Percentiles rank a stretch among this genome's conserved stretches.
These are phyloP conservation scores for Coelopa frigida DNA, from an alignment of 1,140 invertebrate species.

Conservation along the genomic window DNA sequence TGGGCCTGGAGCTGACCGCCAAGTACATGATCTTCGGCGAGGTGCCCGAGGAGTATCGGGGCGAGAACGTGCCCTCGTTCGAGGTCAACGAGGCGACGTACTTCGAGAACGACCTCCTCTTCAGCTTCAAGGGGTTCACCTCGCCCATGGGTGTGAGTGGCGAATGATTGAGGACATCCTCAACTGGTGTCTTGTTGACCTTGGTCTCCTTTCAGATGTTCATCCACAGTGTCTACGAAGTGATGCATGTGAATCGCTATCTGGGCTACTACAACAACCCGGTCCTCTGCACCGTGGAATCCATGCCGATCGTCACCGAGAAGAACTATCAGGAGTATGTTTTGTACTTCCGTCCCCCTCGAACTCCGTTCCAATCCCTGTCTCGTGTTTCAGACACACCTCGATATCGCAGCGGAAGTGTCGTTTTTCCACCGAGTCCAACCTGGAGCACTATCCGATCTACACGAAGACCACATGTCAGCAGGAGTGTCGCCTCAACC, in stretches of 20 bases:
- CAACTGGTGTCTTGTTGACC: background rate
- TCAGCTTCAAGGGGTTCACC: conserved; percentile 14
- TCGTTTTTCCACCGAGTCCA: conserved; percentile 54
- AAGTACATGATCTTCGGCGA: conserved; percentile 25
- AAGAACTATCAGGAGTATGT: conserved; percentile 20
- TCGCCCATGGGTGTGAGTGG: conserved; percentile 1
- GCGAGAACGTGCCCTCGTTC: conserved; percentile 7
- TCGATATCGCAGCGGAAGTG: conserved; percentile 39
- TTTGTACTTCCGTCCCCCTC: background rate
- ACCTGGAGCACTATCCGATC: conserved; percentile 52
- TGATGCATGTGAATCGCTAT: conserved; percentile 50
- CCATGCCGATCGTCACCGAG: conserved; percentile 29
- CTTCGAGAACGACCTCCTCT: conserved; percentile 24
- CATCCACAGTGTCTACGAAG: conserved; percentile 51
- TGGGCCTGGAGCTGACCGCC: conserved; percentile 27
- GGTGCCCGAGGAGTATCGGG: conserved; percentile 19
- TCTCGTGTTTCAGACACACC: conserved; percentile 22
- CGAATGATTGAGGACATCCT: background rate
- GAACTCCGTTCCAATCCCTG: background rate
- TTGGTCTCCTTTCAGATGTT: conserved; percentile 36
- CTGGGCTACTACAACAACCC: conserved; percentile 30
- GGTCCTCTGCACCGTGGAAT: conserved; percentile 21
- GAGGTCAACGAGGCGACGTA: conserved; percentile 21
- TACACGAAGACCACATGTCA: conserved; percentile 59
- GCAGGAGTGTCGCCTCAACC: conserved; percentile 56